Conservation (phyloP, 2,888 invertebrate species). For the Arenicola marina region DNA sequence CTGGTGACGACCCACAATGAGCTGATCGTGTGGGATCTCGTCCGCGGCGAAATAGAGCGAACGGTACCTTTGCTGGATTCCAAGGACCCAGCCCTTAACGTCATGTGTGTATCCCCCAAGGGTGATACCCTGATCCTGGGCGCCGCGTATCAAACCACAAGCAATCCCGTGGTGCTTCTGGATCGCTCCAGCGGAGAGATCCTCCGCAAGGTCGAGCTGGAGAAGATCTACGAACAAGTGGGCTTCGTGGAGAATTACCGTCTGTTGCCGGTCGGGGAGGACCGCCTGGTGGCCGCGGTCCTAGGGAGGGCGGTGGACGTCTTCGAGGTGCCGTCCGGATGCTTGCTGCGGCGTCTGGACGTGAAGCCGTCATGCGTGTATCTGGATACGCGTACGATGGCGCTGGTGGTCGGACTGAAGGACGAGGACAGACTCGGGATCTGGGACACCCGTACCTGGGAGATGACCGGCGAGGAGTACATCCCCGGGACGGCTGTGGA, state of each 20-base stretch:
- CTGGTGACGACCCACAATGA: slow-evolving; percentile 34
- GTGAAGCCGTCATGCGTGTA: neutral
- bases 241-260: slow-evolving; percentile 34
- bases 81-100: slow-evolving; percentile 33
- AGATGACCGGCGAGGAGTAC: too few species aligned
- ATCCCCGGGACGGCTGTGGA: too few species aligned
- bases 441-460: too few species aligned
- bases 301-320: neutral
- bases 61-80: neutral
- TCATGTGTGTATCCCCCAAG: slow-evolving; percentile 27
- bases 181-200: slow-evolving; percentile 35
- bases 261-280: neutral
- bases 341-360: neutral
- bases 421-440: too few species aligned
- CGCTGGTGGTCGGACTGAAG: too few species aligned
- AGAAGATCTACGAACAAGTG: slow-evolving; percentile 37
- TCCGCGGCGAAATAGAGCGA: slow-evolving; percentile 34
- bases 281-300: neutral
- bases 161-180: slow-evolving; percentile 37
- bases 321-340: neutral
- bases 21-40: slow-evolving; percentile 39
- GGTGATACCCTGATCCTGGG: slow-evolving; percentile 34
- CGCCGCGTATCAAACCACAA: slow-evolving; percentile 34
- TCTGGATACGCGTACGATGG: too few species aligned
- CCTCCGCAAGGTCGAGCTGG: slow-evolving; percentile 28